A percentile compares a stretch with the other conserved stretches of the same genome.
Conservation (phyloP, 37 sponge, comb jelly and placozoan species). For the Ephydatia muelleri region DNA sequence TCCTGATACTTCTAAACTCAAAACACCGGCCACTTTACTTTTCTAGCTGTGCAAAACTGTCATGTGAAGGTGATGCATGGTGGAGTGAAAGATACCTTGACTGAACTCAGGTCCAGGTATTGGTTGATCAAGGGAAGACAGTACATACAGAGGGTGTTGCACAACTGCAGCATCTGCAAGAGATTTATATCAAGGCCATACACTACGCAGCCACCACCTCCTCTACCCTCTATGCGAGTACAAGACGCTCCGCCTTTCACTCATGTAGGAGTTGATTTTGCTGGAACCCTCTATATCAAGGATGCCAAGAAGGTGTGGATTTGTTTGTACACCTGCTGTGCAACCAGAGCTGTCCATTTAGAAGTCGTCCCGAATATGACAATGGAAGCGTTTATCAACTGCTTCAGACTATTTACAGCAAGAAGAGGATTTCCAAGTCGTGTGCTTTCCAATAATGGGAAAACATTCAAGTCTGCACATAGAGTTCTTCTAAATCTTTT, state of each 20-base stretch:
- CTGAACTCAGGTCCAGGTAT: constrained; percentile 21
- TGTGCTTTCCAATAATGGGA: constrained; percentile 30
- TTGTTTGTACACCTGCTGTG: too few species aligned
- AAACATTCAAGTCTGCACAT: constrained; percentile 32
- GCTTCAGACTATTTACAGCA: constrained; percentile 23
- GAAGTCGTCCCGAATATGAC: constrained; percentile 29
- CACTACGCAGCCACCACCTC: constrained; percentile 28
- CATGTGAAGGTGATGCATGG: constrained; percentile 12
- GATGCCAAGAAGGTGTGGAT: too few species aligned
- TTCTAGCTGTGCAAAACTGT: not conserved
- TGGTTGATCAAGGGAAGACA: constrained; percentile 36
- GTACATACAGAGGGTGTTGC: constrained; percentile 4
- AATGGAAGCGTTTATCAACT: constrained; percentile 6
- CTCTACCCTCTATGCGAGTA: constrained; percentile 25
- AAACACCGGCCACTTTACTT: constrained; percentile 3
- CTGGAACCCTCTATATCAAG: constrained; percentile 23
- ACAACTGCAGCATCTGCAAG: constrained; percentile 16
- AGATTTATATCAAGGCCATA: constrained; percentile 16
- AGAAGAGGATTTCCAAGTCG: constrained; percentile 8
- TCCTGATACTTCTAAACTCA: constrained; percentile 1
- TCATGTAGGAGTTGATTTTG: constrained; percentile 29
- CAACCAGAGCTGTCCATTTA: constrained; percentile 26
- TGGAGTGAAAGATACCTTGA: constrained; percentile 13
- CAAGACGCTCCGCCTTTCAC: constrained; percentile 32
- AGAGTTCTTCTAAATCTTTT: not conserved